A percentile compares a stretch with the other conserved stretches of the same genome.
Conservation (phyloP, 1,140 invertebrate genomes). For the Bacillus rossius region DNA sequence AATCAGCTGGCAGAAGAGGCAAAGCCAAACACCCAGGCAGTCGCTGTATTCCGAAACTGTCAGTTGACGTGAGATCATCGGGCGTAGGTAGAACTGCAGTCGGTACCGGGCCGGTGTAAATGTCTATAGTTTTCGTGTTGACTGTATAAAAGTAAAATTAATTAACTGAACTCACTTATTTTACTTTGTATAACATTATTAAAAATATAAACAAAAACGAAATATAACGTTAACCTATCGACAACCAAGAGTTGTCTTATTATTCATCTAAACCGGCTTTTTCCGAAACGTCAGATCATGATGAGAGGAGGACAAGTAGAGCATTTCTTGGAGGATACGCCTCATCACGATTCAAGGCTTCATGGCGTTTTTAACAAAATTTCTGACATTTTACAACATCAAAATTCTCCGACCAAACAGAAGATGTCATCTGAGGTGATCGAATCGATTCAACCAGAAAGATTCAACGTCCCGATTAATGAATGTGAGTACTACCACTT, state of each 20-base stretch:
- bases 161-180: too few relatives aligned
- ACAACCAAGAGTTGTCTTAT: too few relatives aligned
- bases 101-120: too few relatives aligned
- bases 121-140: too few relatives aligned
- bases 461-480: conserved; percentile 16
- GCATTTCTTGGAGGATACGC: conserved; percentile 23
- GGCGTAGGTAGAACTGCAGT: not conserved
- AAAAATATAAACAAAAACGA: too few relatives aligned
- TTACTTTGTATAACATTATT: too few relatives aligned
- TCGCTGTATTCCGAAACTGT: not conserved
- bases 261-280: too few relatives aligned
- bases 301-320: conserved; percentile 24
- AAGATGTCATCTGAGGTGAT: conserved; percentile 27
- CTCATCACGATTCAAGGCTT: conserved; percentile 22
- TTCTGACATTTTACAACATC: conserved; percentile 25
- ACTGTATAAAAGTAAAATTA: too few relatives aligned
- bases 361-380: conserved; percentile 28
- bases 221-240: too few relatives aligned
- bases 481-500: conserved; percentile 13
- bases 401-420: conserved; percentile 18
- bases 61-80: not conserved
- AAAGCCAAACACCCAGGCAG: not conserved
- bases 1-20: conserved; percentile 5
- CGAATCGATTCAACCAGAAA: conserved; percentile 22
- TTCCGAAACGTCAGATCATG: not conserved